Evolutionary conservation across 1,140 invertebrate species (phyloP).

Genomic region (Stegodyphus dumicola): DNA sequence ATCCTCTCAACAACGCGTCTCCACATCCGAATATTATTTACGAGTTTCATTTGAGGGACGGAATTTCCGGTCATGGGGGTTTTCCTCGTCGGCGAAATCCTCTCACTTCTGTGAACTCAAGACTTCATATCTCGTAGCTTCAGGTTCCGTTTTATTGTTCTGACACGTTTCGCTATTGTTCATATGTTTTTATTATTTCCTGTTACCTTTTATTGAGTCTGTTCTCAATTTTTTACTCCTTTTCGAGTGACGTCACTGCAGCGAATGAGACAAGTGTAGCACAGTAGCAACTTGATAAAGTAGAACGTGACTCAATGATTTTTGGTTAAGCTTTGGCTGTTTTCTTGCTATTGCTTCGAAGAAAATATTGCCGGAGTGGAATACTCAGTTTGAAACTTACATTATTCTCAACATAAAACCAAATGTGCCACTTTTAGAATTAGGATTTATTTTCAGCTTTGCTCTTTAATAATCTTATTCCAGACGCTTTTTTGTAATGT

Average conservation of each 20-base stretch:
- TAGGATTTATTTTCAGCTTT: too few species aligned
- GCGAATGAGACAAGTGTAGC: too few species aligned
- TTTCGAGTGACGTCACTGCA: not conserved
- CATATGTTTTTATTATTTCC: not conserved
- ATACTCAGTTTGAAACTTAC: too few species aligned
- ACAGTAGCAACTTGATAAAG: too few species aligned
- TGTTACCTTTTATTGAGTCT: constrained; percentile 11
- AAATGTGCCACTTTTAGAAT: too few species aligned
- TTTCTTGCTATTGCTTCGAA: too few species aligned
- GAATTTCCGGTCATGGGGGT: constrained; percentile 32
- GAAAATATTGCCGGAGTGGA: too few species aligned
- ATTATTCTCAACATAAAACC: too few species aligned
- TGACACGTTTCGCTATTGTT: constrained; percentile 13
- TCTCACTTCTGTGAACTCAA: constrained; percentile 13
- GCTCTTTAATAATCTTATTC: too few species aligned
- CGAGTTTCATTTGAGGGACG: constrained; percentile 39
- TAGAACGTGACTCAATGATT: too few species aligned
- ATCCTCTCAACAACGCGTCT: constrained; percentile 14
- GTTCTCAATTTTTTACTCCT: not conserved
- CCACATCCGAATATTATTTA: constrained; percentile 35
- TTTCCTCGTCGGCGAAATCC: constrained; percentile 2
- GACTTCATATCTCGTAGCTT: constrained; percentile 27
- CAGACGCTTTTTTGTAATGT: too few species aligned
- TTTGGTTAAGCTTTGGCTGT: too few species aligned
- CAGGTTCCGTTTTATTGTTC: constrained; percentile 25